Conservation (phyloP, 2,797 vertebrate genomes). For the Catharus ustulatus region DNA sequence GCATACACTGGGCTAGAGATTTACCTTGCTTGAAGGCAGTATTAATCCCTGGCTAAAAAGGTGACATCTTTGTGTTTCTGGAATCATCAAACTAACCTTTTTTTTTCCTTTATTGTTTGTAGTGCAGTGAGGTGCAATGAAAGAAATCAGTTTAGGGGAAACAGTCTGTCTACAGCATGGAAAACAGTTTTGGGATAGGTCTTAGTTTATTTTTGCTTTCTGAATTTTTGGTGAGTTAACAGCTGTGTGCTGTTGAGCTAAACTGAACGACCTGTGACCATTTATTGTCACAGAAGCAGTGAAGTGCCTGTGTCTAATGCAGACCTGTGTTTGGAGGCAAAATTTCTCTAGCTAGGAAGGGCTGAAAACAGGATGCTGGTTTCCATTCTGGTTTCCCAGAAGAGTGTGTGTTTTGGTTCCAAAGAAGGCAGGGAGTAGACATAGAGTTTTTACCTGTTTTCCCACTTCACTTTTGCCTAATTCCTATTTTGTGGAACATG, state of each 20-base stretch:
- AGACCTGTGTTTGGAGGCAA: neutral
- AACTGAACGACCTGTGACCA: neutral
- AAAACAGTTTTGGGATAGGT: neutral
- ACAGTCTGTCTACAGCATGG: neutral
- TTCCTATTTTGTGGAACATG: neutral
- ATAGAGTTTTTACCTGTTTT: neutral
- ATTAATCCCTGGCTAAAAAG: constrained; percentile 7
- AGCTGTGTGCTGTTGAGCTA: neutral
- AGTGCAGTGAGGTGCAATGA: neutral
- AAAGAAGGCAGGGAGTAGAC: neutral
- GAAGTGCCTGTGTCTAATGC: neutral
- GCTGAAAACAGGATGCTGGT: neutral
- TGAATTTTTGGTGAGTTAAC: neutral
- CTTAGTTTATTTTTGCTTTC: neutral
- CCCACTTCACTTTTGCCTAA: neutral
- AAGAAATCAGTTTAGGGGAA: neutral
- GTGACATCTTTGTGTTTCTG: neutral
- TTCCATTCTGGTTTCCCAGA: neutral
- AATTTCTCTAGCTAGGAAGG: neutral
- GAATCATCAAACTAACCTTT: neutral
- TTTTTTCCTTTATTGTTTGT: neutral
- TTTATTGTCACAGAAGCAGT: neutral
- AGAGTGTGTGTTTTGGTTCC: neutral
- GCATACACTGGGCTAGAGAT: neutral
- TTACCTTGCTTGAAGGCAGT: constrained; percentile 1